phyloP scores from a whole-genome alignment of 2,113 vertebrate species.

The Sander vitreus region DNA sequence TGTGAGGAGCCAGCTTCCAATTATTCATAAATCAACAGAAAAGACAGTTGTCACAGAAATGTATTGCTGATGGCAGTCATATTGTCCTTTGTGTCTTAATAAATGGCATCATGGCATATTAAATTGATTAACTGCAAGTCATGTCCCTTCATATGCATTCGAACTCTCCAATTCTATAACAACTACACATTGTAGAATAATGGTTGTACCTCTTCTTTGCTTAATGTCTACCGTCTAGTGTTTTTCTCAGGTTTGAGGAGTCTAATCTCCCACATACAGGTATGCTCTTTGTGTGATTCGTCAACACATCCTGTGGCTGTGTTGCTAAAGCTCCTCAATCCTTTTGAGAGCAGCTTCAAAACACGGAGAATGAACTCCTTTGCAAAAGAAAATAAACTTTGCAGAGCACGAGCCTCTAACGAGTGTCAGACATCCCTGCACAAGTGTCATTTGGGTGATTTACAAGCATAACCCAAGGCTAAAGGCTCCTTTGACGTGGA shows the following conservation, averaged over 20 bases:
- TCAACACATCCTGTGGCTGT: constrained; percentile 60
- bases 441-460: constrained; percentile 76
- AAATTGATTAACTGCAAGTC: constrained; percentile 51
- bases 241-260: constrained; percentile 55
- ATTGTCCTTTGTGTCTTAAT: constrained; percentile 16
- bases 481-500: constrained; percentile 69
- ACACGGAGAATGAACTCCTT: constrained; percentile 57
- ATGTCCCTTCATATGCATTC: constrained; percentile 3
- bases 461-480: constrained; percentile 70
- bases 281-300: constrained; percentile 66
- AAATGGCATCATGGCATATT: constrained; percentile 34
- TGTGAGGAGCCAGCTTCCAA: constrained; percentile 10
- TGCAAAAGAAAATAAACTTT: constrained; percentile 69
- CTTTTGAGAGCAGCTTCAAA: constrained; percentile 68
- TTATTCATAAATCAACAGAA: constrained; percentile 35
- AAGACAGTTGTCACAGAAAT: constrained; percentile 35
- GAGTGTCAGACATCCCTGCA: constrained; percentile 61
- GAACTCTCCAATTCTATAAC: constrained; percentile 13
- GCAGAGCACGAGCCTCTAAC: constrained; percentile 46
- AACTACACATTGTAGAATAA: constrained; percentile 46
- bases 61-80: constrained; percentile 17
- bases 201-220: constrained; percentile 55
- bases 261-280: constrained; percentile 72
- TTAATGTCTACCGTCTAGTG: constrained; percentile 52
- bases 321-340: constrained; percentile 41